A percentile compares a stretch with the other conserved stretches of the same genome.
phyloP scores from a whole-genome alignment of 2,888 invertebrate genomes.

The Lysandra bellargus region DNA sequence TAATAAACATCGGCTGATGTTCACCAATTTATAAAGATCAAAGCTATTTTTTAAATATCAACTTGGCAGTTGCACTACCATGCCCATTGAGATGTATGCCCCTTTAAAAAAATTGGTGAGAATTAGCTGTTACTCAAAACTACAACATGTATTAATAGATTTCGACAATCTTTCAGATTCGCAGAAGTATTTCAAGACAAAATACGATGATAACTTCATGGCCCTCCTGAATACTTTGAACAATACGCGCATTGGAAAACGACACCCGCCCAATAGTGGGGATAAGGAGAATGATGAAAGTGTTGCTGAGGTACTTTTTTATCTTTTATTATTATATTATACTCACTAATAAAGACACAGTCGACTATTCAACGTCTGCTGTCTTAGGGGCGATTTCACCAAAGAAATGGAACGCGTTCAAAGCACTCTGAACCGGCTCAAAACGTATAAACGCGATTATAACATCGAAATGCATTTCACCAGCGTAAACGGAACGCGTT shows the following conservation, averaged over 20 bases:
- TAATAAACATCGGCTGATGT: neutral
- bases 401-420: too few species aligned
- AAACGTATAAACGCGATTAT: too few species aligned
- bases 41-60: neutral
- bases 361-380: too few species aligned
- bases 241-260: neutral
- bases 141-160: conserved; percentile 7
- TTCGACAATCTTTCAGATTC: conserved; percentile 4
- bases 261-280: neutral
- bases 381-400: too few species aligned
- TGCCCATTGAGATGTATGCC: neutral
- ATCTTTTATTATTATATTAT: too few species aligned
- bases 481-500: too few species aligned
- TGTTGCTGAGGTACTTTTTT: neutral
- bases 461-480: too few species aligned
- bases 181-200: conserved; percentile 7
- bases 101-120: neutral
- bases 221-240: neutral
- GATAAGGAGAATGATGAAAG: neutral
- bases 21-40: neutral
- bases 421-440: too few species aligned
- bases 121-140: neutral
- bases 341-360: too few species aligned
- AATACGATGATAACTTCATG: neutral
- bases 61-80: neutral